Percentiles rank a stretch among this genome's conserved stretches.
Conservation (phyloP, 2,888 invertebrate species). For the Drepanosiphum platanoidis region DNA sequence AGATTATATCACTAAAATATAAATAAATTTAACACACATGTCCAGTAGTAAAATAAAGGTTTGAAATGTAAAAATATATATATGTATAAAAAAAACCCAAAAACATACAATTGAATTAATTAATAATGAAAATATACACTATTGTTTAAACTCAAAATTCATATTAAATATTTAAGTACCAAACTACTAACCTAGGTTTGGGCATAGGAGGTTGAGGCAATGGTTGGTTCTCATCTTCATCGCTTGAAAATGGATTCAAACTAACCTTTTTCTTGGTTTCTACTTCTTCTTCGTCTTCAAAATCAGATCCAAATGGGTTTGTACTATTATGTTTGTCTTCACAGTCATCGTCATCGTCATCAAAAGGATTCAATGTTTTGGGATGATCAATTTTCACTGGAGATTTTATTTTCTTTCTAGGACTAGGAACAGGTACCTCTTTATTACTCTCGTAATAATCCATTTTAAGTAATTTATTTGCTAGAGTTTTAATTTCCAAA, state of each 20-base stretch:
- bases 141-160: too few relatives aligned
- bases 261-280: constrained; percentile 68
- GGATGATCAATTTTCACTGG: constrained; percentile 72
- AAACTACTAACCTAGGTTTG: constrained; percentile 69
- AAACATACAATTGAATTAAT: too few relatives aligned
- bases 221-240: constrained; percentile 70
- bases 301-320: constrained; percentile 79
- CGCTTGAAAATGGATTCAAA: constrained; percentile 80
- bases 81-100: too few relatives aligned
- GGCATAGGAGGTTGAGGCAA: constrained; percentile 68
- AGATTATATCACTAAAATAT: not conserved
- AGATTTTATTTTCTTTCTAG: constrained; percentile 54
- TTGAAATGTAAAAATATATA: not conserved
- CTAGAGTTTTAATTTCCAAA: constrained; percentile 50
- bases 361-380: constrained; percentile 85
- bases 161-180: too few relatives aligned
- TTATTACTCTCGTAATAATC: constrained; percentile 56
- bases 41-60: not conserved
- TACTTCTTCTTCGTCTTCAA: constrained; percentile 72
- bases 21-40: not conserved
- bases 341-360: constrained; percentile 68
- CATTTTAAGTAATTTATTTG: constrained; percentile 57
- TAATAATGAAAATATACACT: too few relatives aligned
- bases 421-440: constrained; percentile 57
- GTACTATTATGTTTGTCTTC: constrained; percentile 67